These are phyloP conservation scores for Elanus axillaris DNA, from an alignment of 2,113 vertebrate species.

Conservation along the genomic window DNA sequence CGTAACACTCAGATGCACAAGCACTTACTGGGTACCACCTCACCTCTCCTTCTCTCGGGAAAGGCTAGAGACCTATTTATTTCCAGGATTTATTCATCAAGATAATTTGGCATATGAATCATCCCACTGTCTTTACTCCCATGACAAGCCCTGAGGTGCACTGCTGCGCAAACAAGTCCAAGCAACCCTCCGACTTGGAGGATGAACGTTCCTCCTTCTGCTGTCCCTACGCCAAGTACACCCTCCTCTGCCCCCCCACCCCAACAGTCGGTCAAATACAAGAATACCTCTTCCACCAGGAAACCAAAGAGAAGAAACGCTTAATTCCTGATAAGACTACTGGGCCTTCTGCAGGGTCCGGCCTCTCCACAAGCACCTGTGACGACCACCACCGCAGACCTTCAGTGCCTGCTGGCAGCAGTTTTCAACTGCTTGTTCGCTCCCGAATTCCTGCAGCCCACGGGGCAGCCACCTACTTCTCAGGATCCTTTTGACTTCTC, in stretches of 20 bases:
- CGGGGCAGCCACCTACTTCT: neutral
- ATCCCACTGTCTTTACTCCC: neutral
- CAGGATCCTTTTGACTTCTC: neutral
- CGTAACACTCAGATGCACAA: neutral
- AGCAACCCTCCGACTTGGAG: neutral
- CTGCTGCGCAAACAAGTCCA: neutral
- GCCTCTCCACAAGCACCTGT: neutral
- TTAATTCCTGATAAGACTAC: fast-evolving
- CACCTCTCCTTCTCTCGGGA: neutral
- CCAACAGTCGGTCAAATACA: fast-evolving
- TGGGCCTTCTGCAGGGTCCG: neutral
- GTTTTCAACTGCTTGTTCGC: neutral
- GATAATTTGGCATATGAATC: neutral
- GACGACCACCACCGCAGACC: neutral
- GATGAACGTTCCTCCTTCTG: neutral
- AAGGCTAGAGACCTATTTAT: neutral
- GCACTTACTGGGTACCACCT: neutral
- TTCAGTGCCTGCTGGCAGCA: neutral
- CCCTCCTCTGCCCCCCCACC: neutral
- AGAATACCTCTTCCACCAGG: neutral
- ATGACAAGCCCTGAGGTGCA: neutral
- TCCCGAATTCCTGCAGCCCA: neutral
- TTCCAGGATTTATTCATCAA: neutral
- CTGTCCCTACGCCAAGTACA: neutral
- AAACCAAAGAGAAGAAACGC: neutral